Evolutionary conservation across 2,113 vertebrate genomes (phyloP).

Genomic region (Saguinus imperator): DNA sequence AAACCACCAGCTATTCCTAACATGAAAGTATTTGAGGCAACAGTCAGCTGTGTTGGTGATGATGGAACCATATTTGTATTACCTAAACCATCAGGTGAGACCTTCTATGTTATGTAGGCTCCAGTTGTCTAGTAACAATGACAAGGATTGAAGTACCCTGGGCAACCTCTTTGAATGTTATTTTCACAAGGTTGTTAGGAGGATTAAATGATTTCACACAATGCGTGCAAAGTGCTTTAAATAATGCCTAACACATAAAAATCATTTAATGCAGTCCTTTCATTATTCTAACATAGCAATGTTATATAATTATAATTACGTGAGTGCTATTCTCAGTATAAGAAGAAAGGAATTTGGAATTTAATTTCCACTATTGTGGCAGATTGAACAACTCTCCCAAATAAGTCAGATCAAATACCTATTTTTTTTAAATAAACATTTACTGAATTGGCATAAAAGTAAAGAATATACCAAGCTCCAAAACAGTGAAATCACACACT

Average conservation of each 20-base stretch:
- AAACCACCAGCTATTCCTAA: conserved; percentile 87
- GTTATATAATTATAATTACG: background rate
- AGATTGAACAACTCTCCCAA: background rate
- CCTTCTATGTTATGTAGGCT: background rate
- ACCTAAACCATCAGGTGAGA: conserved; percentile 84
- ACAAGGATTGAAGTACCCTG: background rate
- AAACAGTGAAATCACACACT: background rate
- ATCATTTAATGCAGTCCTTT: background rate
- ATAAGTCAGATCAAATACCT: background rate
- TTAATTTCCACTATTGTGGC: background rate
- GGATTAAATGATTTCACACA: conserved; percentile 18
- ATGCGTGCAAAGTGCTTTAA: background rate
- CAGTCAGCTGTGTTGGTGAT: conserved; percentile 86
- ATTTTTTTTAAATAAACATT: background rate
- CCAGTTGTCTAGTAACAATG: background rate
- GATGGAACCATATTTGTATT: conserved; percentile 91
- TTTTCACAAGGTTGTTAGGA: background rate
- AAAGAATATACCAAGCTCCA: background rate
- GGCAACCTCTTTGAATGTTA: background rate
- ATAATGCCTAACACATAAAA: background rate
- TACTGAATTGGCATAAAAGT: background rate
- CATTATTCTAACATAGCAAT: background rate
- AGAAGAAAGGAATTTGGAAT: background rate
- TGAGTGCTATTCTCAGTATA: background rate
- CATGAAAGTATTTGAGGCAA: conserved; percentile 80